phyloP scores from a whole-genome alignment of 2,113 vertebrate species.

The Tachysurus fulvidraco region DNA sequence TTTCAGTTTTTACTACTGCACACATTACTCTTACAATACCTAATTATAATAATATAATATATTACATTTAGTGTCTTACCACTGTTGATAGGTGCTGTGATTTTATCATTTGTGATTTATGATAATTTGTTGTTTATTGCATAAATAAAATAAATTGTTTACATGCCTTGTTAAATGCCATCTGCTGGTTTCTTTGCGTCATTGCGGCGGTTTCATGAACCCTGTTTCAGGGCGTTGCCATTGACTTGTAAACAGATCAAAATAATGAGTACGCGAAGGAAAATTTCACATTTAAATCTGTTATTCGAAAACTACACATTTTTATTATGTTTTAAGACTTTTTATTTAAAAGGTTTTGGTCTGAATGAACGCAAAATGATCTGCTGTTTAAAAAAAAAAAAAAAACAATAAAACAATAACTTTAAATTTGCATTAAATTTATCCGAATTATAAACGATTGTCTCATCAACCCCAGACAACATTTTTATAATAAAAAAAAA shows the following conservation, averaged over 20 bases:
- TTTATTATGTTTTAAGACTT: not conserved
- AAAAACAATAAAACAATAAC: no score
- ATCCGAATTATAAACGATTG: not conserved
- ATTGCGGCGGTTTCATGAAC: not conserved
- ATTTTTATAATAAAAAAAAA: no score
- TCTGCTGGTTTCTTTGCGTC: not conserved
- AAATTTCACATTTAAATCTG: not conserved
- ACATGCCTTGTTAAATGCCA: not conserved
- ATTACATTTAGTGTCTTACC: not conserved
- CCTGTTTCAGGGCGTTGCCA: not conserved
- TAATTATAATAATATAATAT: not conserved
- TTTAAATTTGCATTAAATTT: not conserved
- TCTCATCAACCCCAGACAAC: not conserved
- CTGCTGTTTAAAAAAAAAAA: not conserved
- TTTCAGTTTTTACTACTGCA: not conserved
- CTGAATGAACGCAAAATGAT: not conserved
- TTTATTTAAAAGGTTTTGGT: not conserved
- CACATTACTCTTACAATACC: not conserved
- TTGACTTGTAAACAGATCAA: not conserved
- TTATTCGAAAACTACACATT: not conserved
- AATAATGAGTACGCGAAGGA: not conserved
- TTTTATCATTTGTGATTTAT: not conserved
- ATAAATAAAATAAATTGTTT: no score
- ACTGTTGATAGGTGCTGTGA: not conserved
- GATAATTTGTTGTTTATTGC: not conserved